Percentiles rank a stretch among this genome's conserved stretches.
These are phyloP conservation scores for Oreochromis aureus DNA, from an alignment of 2,113 vertebrate genomes.

Conservation along the genomic window DNA sequence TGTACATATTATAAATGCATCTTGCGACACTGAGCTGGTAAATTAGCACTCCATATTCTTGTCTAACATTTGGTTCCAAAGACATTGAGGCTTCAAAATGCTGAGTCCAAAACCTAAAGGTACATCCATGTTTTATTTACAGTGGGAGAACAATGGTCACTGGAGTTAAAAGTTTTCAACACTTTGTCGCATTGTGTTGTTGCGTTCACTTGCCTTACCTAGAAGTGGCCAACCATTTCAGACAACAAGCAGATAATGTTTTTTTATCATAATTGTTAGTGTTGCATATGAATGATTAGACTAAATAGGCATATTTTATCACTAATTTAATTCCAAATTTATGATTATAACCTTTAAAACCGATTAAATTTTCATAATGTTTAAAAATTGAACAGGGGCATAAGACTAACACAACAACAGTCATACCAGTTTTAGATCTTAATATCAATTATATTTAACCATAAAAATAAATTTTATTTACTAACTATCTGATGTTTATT, in stretches of 20 bases:
- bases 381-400: neutral
- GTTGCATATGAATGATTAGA: neutral
- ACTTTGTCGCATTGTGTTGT: neutral
- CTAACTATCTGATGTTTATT: neutral
- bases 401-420: neutral
- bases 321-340: neutral
- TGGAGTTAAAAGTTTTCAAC: neutral
- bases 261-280: neutral
- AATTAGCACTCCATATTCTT: neutral
- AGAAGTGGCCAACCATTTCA: neutral
- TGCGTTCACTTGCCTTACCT: neutral
- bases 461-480: neutral
- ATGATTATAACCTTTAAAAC: neutral
- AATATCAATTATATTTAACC: neutral
- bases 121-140: neutral
- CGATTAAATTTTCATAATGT: neutral
- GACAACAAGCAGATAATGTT: neutral
- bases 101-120: neutral
- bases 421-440: neutral
- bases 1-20: neutral
- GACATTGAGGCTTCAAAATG: neutral
- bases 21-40: neutral
- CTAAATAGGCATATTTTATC: neutral
- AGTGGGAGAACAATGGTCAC: neutral
- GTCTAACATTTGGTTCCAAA: neutral